Evolutionary conservation across 2,797 vertebrate genomes (phyloP), one percentile per base, ranked within the genome.

Genomic region (Schizothorax lantsangensis): DNA sequence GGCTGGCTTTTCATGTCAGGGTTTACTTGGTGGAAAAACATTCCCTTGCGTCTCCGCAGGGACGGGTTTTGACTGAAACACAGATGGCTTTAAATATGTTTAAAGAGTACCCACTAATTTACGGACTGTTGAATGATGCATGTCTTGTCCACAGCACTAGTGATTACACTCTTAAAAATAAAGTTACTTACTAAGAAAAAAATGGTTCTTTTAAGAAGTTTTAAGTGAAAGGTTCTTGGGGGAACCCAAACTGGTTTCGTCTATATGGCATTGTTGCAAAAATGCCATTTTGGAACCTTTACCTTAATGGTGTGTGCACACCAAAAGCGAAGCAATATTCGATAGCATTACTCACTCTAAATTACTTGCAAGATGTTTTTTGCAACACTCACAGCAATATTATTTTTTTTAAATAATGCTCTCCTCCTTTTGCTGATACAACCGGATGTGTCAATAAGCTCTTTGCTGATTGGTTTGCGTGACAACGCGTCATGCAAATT

Each of bases 41-140:
- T 83, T 90, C 86, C 75, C 64, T 66, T 36, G 79, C 57, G 79
- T 69, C 79, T 89, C 88, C 83, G 73, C 40, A 26, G 87, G 81
- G 87, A 90, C 54, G 47, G 43, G 85, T 74, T 71, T 86, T 84
- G 85, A 85, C 83, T 84, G 71, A 87, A 88, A 87, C 84, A 33
- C 90, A 90, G 90, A 87, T 87, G 88, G 85, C 74, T 89, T 88
- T 85, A 90, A 90, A 88, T 87, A 84, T 87, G 83, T 83, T 87
- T 82, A 84, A 84, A 64, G 88, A 77, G 71, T 87, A 89, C 62
- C 85, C 78, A 83, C 75, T 88, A 88, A 90, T 90, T 89, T 89
- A 84, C 19, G 72, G 88, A 86, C 64, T 81, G 84, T 81, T 87
- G 83, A 84, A 83, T 79, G 83, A 89, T 87, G 77, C 83, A 86